Evolutionary conservation across 2,113 vertebrate genomes (phyloP), one percentile per base, ranked within the genome.

Genomic region (Neomonachus schauinslandi): DNA sequence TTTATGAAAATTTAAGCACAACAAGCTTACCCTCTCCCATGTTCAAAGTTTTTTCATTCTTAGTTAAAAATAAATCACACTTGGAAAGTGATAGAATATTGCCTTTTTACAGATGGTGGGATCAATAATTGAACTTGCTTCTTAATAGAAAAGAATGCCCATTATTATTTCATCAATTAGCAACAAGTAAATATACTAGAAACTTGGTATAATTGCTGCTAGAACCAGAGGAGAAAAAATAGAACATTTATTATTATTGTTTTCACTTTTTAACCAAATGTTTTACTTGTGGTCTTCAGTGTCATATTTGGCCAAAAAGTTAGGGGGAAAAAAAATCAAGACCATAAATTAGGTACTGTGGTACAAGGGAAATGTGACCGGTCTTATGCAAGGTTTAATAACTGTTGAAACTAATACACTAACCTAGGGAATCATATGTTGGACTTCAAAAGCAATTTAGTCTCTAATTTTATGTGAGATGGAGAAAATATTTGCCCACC

Each of bases 101-200:
- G 53, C 79, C 65, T 91, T 93, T 96, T 82, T 67, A 89, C 65
- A 0, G 0, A 98, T 94, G 80, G 95, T 95, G 97, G 97, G 98
- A 98, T 98, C 97, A 98, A 96, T 97, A 99, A 98, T 98, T 98
- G 98, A 99, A 99, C 98, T 99, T 99, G 98, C 97, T 98, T 96
- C 92, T 97, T 96, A 90, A 89, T 63, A 86, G 42, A 77, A 97
- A 98, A 76, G 33, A 28, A 79, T 94, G 53, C 63, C 91, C 69
- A 71, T 77, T 97, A 82, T 91, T 95, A 89, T 94, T 89, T 97
- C 95, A 95, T 96, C 74, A 87, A 85, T 90, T 97, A 76, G 59
- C 67, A 51, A 87, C 94, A 95, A 97, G 96, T 94, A 65, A 77
- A 72, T 91, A 11, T 0, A 69, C 94, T 98, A 95, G 57, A 74